phyloP scores from a whole-genome alignment of 2,797 vertebrate species.

The Apodemus agrarius region DNA sequence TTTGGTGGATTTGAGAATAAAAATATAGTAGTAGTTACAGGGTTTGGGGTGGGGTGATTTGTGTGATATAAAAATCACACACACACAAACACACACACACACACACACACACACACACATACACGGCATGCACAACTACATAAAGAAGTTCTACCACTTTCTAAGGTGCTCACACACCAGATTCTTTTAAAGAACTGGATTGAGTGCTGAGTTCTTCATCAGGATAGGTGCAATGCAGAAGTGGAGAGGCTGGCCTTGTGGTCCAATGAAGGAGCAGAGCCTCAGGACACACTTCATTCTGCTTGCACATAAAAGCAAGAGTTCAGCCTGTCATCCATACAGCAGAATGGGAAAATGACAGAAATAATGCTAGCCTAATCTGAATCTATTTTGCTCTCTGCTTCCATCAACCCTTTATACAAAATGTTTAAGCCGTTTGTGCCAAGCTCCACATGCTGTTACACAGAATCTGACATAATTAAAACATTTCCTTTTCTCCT shows the following conservation, averaged over 20 bases:
- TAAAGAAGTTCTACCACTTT: not conserved
- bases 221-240: not conserved
- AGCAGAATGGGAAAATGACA: not conserved
- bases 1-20: not conserved
- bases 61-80: not conserved
- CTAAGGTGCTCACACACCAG: not conserved
- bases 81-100: not conserved
- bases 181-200: not conserved
- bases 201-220: not conserved
- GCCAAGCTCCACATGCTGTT: slow-evolving; percentile 16
- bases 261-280: not conserved
- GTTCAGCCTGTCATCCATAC: not conserved
- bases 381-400: not conserved
- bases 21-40: not conserved
- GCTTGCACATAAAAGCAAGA: not conserved
- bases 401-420: slow-evolving; percentile 15
- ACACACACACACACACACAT: not conserved
- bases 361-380: not conserved
- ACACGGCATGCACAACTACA: not conserved
- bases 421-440: slow-evolving; percentile 18
- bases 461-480: slow-evolving; percentile 20
- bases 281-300: not conserved
- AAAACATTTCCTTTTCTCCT: slow-evolving; percentile 6
- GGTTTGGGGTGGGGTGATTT: not conserved
- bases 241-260: not conserved